Base-by-base conservation (phyloP, 2,888 invertebrate genomes). In the Pseudococcus longispinus region DNA sequence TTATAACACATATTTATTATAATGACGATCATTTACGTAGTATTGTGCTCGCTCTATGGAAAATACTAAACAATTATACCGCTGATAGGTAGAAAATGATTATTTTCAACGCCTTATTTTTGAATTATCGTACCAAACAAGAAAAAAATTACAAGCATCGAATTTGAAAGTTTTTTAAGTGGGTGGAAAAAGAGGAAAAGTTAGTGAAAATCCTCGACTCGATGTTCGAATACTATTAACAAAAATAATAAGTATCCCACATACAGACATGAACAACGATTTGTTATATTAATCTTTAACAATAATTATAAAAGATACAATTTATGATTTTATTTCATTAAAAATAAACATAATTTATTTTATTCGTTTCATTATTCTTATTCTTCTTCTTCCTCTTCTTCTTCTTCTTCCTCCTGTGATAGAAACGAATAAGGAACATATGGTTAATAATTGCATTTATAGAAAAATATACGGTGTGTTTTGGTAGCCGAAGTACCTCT, bases 351-450 rank as follows among this genome's bases (percentile, higher is more conserved):
- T 80, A 20, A 42, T 42, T 80, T 9, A 80, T 80, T 80, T 42
- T 9, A 42, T 42, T 42, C 29, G 15, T 37, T 37, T 15, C 15
- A 26, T 51, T 23, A 74, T 87, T 88, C 88, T 13, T 88, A 88
- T 15, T 88, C 88, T 26, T 88, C 88, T 23, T 88, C 88, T 18
- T 88, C 88, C 44, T 88, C 88, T 26, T 88, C 88, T 51, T 88
- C 89, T 18, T 88, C 89, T 23, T 88, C 88, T 84, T 88, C 89
- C 37, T 87, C 88, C 51, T 86, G 83, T 86, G 60, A 84, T 77
- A 74, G 55, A 84, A 87, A 15, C n/a, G n/a, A 4, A 84, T 8
- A 23, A 70, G 18, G n/a, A n/a, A n/a, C n/a, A n/a, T n/a, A n/a
- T n/a, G n/a, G n/a, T n/a, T n/a, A n/a, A n/a, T n/a, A n/a, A n/a